phyloP scores from a whole-genome alignment of 2,888 invertebrate species.

The Neelides folsomi region DNA sequence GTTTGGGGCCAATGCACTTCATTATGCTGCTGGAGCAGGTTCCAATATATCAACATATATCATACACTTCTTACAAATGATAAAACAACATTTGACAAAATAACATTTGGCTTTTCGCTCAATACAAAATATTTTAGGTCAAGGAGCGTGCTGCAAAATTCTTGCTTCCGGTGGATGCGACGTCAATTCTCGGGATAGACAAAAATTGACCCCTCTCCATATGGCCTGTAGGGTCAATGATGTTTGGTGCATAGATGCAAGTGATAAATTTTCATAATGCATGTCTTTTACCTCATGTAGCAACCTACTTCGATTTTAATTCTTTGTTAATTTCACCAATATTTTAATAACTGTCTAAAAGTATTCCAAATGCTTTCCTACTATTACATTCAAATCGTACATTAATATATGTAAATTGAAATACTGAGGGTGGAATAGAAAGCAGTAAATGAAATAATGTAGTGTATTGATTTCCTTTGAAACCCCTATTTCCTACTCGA shows the following conservation, averaged over 20 bases:
- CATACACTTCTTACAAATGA: not conserved
- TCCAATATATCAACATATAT: not conserved
- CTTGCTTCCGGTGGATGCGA: constrained; percentile 28
- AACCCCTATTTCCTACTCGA: no score
- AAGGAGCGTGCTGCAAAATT: constrained; percentile 31
- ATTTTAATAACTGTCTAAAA: no score
- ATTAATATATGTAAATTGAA: no score
- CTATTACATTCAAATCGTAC: no score
- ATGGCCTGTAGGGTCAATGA: constrained; percentile 47
- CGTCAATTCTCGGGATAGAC: constrained; percentile 32
- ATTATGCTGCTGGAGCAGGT: constrained; percentile 34
- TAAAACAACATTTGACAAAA: not conserved
- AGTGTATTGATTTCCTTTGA: no score
- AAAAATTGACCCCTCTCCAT: constrained; percentile 42
- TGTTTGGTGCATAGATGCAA: constrained; percentile 33
- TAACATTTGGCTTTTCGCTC: not conserved
- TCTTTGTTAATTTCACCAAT: no score
- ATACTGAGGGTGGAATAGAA: no score
- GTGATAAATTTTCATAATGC: not conserved
- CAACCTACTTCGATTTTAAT: no score
- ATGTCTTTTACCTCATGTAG: no score
- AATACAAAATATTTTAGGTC: constrained; percentile 16
- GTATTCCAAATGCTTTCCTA: no score
- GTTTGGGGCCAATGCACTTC: constrained; percentile 31
- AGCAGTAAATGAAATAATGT: no score